Conservation (phyloP, 2,797 vertebrate genomes). For the Sylvilagus floridanus region DNA sequence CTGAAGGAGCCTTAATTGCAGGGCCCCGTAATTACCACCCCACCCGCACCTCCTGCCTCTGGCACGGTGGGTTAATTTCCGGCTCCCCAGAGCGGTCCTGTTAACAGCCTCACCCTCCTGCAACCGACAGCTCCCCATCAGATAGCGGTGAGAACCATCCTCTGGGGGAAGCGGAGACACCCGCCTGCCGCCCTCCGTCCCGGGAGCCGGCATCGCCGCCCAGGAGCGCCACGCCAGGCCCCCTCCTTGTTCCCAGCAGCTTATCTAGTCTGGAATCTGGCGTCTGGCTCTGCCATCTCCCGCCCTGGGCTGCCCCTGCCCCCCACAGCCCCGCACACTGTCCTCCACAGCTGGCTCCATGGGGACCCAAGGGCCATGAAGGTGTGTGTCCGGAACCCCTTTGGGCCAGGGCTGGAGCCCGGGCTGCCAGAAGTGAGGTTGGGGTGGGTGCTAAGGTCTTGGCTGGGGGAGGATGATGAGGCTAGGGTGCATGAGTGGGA, state of each 20-base stretch:
- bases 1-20: constrained; percentile 42
- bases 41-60: background rate
- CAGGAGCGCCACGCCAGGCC: background rate
- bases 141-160: constrained; percentile 47
- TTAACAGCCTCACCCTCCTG: constrained; percentile 52
- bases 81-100: constrained; percentile 45
- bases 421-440: background rate
- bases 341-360: background rate
- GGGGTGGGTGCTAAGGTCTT: background rate
- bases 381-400: background rate
- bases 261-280: constrained; percentile 77
- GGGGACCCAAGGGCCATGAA: background rate
- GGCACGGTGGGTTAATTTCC: constrained; percentile 37
- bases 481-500: background rate
- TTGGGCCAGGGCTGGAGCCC: background rate
- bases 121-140: constrained; percentile 62
- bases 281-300: constrained; percentile 71
- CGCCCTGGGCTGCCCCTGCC: background rate
- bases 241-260: background rate
- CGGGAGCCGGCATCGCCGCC: constrained; percentile 58
- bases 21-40: constrained; percentile 40
- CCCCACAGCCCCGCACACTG: background rate
- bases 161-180: constrained; percentile 56
- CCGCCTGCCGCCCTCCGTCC: constrained; percentile 15
- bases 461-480: background rate